phyloP scores from a whole-genome alignment of 2,888 invertebrate species.

The Tenthredo livida region DNA sequence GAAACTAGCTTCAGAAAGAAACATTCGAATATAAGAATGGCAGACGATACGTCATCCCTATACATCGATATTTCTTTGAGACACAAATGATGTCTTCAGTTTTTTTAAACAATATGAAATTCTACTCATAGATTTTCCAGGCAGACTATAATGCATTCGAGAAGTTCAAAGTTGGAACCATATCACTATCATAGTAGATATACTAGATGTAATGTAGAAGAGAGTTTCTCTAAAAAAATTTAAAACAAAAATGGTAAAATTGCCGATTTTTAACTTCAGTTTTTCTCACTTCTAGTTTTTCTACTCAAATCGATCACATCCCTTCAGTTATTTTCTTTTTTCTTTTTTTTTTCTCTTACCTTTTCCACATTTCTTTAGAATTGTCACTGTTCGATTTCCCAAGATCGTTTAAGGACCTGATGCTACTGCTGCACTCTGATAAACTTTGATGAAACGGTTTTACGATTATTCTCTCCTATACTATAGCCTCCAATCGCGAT shows the following conservation, averaged over 20 bases:
- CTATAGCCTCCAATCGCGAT: neutral
- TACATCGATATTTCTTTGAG: neutral
- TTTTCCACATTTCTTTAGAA: neutral
- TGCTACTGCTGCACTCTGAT: conserved; percentile 26
- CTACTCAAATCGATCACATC: neutral
- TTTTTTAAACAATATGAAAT: neutral
- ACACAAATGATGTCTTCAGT: neutral
- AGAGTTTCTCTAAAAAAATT: no score
- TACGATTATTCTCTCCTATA: conserved; percentile 9
- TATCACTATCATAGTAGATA: neutral
- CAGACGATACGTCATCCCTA: neutral
- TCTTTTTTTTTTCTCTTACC: neutral
- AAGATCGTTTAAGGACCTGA: conserved; percentile 11
- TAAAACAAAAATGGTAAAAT: no score
- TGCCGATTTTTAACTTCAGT: no score
- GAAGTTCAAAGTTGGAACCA: neutral
- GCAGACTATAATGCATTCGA: neutral
- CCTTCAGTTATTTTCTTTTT: neutral
- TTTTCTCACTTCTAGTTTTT: neutral
- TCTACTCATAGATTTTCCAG: neutral
- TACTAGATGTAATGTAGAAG: neutral
- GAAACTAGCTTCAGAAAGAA: neutral
- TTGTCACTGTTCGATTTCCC: neutral
- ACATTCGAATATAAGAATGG: neutral
- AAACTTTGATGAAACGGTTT: conserved; percentile 45